Conservation (phyloP, 2,113 vertebrate species). For the Pseudorectes ferrugineus region DNA sequence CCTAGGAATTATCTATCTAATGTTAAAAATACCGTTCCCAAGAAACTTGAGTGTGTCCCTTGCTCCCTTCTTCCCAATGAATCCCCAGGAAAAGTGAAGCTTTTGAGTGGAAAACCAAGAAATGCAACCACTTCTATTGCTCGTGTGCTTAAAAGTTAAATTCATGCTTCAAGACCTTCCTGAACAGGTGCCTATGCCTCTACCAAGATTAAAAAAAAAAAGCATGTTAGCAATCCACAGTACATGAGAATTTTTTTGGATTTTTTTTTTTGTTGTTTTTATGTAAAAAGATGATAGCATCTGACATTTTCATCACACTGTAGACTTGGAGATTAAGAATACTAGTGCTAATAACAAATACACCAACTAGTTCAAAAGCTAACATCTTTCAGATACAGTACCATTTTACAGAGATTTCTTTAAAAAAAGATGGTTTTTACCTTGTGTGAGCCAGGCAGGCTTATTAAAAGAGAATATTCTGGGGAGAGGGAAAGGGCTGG, state of each 20-base stretch:
- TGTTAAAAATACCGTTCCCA: neutral
- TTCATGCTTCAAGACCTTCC: conserved; percentile 19
- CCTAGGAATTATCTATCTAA: neutral
- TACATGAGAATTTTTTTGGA: neutral
- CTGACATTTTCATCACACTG: conserved; percentile 50
- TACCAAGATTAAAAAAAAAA: neutral
- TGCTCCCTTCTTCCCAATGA: neutral
- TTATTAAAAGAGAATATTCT: neutral
- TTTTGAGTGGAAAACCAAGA: neutral
- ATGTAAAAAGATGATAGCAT: conserved; percentile 42
- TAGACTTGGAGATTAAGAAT: conserved; percentile 44
- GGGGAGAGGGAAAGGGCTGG: neutral
- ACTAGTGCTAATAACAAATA: conserved; percentile 47
- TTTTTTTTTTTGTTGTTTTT: conserved; percentile 10
- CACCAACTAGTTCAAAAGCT: conserved; percentile 44
- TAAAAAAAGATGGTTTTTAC: neutral
- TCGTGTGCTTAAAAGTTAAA: neutral
- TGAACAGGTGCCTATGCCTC: neutral
- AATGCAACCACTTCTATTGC: neutral
- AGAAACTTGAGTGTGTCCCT: neutral
- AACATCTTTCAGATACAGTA: conserved; percentile 45
- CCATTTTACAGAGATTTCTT: conserved; percentile 24
- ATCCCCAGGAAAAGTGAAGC: neutral
- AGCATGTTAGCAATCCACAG: conserved; percentile 50
- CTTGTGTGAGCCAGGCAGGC: conserved; percentile 27